Evolutionary conservation across 92 coral and sea anemone genomes (phyloP), one percentile per base, ranked within the genome.

Genomic region (Desmophyllum pertusum): DNA sequence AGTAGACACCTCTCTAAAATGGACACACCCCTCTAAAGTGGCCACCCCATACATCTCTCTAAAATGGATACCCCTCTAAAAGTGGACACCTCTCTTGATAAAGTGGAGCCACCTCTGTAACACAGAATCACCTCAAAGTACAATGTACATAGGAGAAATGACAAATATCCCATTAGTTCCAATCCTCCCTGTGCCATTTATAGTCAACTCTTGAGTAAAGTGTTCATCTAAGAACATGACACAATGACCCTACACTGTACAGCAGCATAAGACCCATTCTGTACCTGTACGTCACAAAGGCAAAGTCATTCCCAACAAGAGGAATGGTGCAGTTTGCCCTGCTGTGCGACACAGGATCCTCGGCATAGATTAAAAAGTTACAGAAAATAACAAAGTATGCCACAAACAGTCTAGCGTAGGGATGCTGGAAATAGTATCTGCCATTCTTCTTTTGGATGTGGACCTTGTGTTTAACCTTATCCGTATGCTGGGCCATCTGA

Each of bases 301-400:
- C 94, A 73, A 88, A 90, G 68, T 92, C 99, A 76, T 96, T 94
- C 23, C 99, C 99, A 42, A 96, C 52, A 5, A 96, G 83, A 61
- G 98, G 98, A 65, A 96, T 74, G 64, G 93, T 88, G 70, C 98
- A 95, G 37, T 92, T 93, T 25, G 95, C 83, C 48, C 86, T 71
- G 73, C 99, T 96, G 80, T 96, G 99, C 0, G 99, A 94, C 15
- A 96, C 99, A 1, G 99, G 99, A 83, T 96, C 99, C 85, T 96
- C 99, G 1, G 99, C 99, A 86, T 92, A 96, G 76, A 96, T 94
- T 7, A 96, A 73, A 74, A 96, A 96, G 79, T 96, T 96, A 77
- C 95, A 94, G 73, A 96, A 96, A n/a, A 89, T 90, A 27, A 96
- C 93, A 81, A 96, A 92, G 52, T 96, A 96, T 17, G 95, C 91